Percentiles rank a stretch among this genome's conserved stretches.
Evolutionary conservation across 2,888 invertebrate genomes (phyloP).

Genomic region (Drosophila multiciliata): DNA sequence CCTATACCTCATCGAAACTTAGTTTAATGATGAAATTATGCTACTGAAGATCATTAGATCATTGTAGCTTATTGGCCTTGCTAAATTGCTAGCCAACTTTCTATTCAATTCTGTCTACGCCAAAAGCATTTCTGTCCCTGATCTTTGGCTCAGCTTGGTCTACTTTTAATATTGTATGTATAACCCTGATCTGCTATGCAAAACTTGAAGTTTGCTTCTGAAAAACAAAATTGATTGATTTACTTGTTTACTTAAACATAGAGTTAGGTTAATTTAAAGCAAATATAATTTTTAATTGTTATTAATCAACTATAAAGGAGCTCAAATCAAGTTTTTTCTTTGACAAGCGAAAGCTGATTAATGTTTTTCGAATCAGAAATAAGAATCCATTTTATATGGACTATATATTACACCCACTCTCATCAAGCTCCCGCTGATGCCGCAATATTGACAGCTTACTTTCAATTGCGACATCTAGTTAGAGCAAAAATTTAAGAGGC

Average conservation of each 20-base stretch:
- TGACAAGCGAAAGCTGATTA: conserved; percentile 1
- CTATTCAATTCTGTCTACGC: conserved; percentile 24
- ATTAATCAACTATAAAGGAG: not conserved
- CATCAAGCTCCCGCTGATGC: conserved; percentile 12
- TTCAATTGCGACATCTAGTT: conserved; percentile 81
- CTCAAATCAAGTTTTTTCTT: not conserved
- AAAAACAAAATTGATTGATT: not conserved
- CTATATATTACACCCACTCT: conserved; percentile 15
- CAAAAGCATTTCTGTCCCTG: conserved; percentile 39
- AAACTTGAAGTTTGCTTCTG: conserved; percentile 4
- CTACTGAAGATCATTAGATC: conserved; percentile 25
- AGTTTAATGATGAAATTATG: conserved; percentile 27
- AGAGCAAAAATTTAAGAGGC: conserved; percentile 74
- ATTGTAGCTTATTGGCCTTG: conserved; percentile 39
- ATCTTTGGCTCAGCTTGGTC: conserved; percentile 20
- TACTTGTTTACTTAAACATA: not conserved
- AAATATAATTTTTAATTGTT: not conserved
- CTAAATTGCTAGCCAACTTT: conserved; percentile 44
- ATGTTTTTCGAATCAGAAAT: not conserved
- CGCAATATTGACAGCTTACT: conserved; percentile 74
- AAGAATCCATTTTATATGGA: conserved; percentile 8
- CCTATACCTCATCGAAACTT: conserved; percentile 15
- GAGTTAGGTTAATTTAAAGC: not conserved
- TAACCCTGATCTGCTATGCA: conserved; percentile 31
- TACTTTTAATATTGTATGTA: not conserved